phyloP scores from a whole-genome alignment of 2,888 invertebrate species.

The Pegoplata infirma region DNA sequence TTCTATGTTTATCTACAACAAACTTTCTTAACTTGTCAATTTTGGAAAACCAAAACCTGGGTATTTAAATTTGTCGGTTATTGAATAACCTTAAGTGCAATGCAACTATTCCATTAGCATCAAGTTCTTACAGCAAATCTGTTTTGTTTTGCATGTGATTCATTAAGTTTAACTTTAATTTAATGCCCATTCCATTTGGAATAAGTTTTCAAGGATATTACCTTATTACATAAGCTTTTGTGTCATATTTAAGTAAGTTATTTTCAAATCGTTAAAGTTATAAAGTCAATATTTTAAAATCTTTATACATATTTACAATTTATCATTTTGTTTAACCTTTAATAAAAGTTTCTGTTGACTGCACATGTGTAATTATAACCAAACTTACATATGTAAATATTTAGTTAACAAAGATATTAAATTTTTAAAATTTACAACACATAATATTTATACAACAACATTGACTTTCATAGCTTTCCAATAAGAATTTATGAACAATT shows the following conservation, averaged over 20 bases:
- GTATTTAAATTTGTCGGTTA: no score
- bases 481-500: conserved; percentile 63
- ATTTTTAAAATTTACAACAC: conserved; percentile 38
- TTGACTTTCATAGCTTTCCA: conserved; percentile 51
- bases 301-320: conserved; percentile 32
- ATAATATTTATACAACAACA: conserved; percentile 25
- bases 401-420: conserved; percentile 28
- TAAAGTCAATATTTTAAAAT: conserved; percentile 27
- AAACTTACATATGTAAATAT: conserved; percentile 46
- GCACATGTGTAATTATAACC: no score
- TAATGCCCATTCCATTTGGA: conserved; percentile 20
- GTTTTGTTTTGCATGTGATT: no score
- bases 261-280: background rate
- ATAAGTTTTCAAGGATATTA: conserved; percentile 31
- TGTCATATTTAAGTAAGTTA: conserved; percentile 24
- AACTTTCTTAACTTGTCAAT: no score
- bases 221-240: conserved; percentile 9
- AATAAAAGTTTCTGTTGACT: background rate
- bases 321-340: conserved; percentile 12
- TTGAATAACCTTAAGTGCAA: no score
- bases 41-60: no score
- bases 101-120: no score
- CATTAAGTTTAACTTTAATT: no score
- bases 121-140: no score
- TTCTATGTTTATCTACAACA: no score